Conservation (phyloP, 1,140 invertebrate genomes). For the Meteorus sp. region DNA sequence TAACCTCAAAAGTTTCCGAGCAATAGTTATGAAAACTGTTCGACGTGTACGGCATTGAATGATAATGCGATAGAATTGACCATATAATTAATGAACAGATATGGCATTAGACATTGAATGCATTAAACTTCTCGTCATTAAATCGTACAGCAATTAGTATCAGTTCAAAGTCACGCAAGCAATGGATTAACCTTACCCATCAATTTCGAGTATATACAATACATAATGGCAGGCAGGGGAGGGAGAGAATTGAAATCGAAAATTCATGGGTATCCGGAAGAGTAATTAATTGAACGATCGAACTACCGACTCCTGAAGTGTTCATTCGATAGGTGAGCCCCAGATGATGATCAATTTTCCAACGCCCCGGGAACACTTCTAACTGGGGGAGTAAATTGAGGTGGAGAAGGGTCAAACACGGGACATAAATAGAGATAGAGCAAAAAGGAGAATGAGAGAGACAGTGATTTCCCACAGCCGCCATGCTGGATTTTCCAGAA, state of each 20-base stretch:
- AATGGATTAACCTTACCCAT: too few relatives aligned
- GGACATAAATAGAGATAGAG: slow-evolving; percentile 7
- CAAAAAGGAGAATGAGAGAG: background rate
- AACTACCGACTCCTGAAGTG: slow-evolving; percentile 48
- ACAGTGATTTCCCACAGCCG: slow-evolving; percentile 26
- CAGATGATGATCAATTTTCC: slow-evolving; percentile 37
- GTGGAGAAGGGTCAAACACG: background rate
- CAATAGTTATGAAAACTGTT: too few relatives aligned
- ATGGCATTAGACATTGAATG: too few relatives aligned
- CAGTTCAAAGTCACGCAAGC: background rate
- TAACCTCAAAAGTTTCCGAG: too few relatives aligned
- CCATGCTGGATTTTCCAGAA: slow-evolving; percentile 44
- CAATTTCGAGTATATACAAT: too few relatives aligned
- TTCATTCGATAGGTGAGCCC: slow-evolving; percentile 24
- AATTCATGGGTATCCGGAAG: slow-evolving; percentile 11
- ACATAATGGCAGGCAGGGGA: background rate
- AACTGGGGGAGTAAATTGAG: too few relatives aligned
- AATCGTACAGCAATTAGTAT: background rate
- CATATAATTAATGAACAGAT: too few relatives aligned
- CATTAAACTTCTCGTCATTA: background rate
- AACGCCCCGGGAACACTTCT: background rate
- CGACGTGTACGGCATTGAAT: too few relatives aligned
- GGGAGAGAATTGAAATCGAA: slow-evolving; percentile 9
- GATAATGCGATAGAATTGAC: too few relatives aligned
- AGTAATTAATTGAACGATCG: slow-evolving; percentile 44